Evolutionary conservation across 1,140 invertebrate genomes (phyloP).

Genomic region (Drosophila grimshawi): DNA sequence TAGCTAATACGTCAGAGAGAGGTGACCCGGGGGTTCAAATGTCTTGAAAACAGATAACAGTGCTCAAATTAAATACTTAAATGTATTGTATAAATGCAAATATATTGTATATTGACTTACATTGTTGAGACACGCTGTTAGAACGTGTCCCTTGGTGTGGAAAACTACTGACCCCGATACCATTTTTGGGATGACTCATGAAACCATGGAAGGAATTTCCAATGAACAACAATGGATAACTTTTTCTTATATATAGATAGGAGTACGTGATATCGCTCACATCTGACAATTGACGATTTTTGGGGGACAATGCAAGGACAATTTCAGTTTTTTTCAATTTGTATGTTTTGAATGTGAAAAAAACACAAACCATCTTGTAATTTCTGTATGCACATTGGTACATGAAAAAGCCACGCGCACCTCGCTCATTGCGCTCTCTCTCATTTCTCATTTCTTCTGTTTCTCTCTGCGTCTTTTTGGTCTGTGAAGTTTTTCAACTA

Average conservation of each 20-base stretch:
- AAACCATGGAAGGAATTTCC: not conserved
- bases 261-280: slow-evolving; percentile 25
- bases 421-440: slow-evolving; percentile 9
- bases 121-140: slow-evolving; percentile 7
- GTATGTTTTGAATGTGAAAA: slow-evolving; percentile 2
- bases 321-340: not conserved
- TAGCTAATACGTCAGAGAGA: slow-evolving; percentile 30
- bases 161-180: slow-evolving; percentile 32
- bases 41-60: slow-evolving; percentile 43
- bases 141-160: slow-evolving; percentile 32
- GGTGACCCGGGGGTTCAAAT: slow-evolving; percentile 32
- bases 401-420: slow-evolving; percentile 19
- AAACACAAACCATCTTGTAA: too few relatives aligned
- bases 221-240: not conserved
- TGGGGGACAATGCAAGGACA: not conserved
- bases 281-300: not conserved
- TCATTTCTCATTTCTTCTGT: slow-evolving; percentile 15
- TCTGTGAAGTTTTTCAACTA: slow-evolving; percentile 55
- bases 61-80: slow-evolving; percentile 29
- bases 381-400: not conserved
- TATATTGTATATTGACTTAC: slow-evolving; percentile 2
- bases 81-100: slow-evolving; percentile 7
- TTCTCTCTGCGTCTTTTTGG: slow-evolving; percentile 30
- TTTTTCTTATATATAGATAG: not conserved
- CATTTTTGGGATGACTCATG: slow-evolving; percentile 25